phyloP scores from a whole-genome alignment of 30 jellyfish, hydroid and myxozoan species.

The Cassiopea andromeda region DNA sequence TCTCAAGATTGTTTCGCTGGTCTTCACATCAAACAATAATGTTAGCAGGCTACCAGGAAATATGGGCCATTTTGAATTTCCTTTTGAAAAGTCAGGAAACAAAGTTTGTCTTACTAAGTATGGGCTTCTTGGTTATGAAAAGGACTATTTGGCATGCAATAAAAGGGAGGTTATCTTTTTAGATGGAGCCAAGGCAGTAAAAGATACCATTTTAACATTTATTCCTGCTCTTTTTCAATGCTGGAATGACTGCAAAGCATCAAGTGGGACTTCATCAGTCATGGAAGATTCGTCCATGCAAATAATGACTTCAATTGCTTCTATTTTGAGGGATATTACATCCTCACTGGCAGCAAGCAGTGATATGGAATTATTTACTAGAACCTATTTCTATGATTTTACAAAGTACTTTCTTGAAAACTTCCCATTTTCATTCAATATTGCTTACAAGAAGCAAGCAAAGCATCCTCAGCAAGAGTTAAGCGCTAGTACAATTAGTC shows the following conservation, averaged over 20 bases:
- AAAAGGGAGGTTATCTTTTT: neutral
- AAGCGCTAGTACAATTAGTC: neutral
- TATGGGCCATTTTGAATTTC: neutral
- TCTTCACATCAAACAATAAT: neutral
- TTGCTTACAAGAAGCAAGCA: neutral
- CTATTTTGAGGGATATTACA: constrained; percentile 12
- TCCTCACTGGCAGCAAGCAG: neutral
- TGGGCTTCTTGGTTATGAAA: constrained; percentile 3
- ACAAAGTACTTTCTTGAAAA: neutral
- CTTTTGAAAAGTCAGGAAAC: neutral
- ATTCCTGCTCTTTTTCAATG: constrained; percentile 72
- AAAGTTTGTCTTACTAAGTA: constrained; percentile 16
- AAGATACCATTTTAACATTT: constrained; percentile 13
- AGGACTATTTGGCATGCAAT: neutral
- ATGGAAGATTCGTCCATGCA: constrained; percentile 28
- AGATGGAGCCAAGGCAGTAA: constrained; percentile 3
- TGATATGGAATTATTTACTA: neutral
- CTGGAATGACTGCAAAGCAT: constrained; percentile 83
- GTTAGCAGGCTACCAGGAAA: neutral
- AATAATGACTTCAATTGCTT: constrained; percentile 18
- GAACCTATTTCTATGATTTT: constrained; percentile 18
- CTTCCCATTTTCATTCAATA: constrained; percentile 47
- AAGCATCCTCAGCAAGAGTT: neutral
- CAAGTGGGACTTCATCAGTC: constrained; percentile 29
- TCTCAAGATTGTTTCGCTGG: constrained; percentile 53